A percentile compares a stretch with the other conserved stretches of the same genome.
These are phyloP conservation scores for Noctua fimbriata DNA, from an alignment of 2,888 invertebrate species.

Conservation along the genomic window DNA sequence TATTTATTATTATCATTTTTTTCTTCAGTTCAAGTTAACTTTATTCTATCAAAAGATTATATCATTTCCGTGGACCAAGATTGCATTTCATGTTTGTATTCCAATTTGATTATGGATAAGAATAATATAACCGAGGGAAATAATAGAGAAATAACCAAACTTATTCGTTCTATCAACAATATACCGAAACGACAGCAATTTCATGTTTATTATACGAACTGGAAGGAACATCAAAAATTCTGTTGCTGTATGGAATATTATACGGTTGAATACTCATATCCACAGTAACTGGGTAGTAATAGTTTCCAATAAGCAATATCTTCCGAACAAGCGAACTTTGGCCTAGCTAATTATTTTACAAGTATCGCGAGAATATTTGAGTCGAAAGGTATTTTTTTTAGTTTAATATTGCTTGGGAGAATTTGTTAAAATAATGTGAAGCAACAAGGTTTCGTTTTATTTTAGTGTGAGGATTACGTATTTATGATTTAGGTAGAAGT, in stretches of 20 bases:
- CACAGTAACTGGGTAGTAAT: constrained; percentile 74
- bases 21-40: background rate
- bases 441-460: background rate
- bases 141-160: constrained; percentile 36
- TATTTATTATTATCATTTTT: constrained; percentile 1
- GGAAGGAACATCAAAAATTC: constrained; percentile 64
- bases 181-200: constrained; percentile 52
- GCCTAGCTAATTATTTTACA: constrained; percentile 76
- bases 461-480: background rate
- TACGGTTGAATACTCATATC: constrained; percentile 73
- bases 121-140: constrained; percentile 31
- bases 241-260: constrained; percentile 70
- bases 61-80: constrained; percentile 10
- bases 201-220: constrained; percentile 59
- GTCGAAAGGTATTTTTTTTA: constrained; percentile 45
- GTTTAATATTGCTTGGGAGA: constrained; percentile 24
- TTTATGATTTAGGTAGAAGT: background rate
- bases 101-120: constrained; percentile 46
- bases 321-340: constrained; percentile 75
- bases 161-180: constrained; percentile 47
- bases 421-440: constrained; percentile 7
- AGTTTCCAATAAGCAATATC: constrained; percentile 84
- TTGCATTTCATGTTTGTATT: constrained; percentile 36
- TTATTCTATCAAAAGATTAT: constrained; percentile 30
- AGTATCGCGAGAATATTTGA: constrained; percentile 63